These are phyloP conservation scores for Tolmerus cingulatus DNA, from an alignment of 2,888 invertebrate genomes.

Conservation along the genomic window DNA sequence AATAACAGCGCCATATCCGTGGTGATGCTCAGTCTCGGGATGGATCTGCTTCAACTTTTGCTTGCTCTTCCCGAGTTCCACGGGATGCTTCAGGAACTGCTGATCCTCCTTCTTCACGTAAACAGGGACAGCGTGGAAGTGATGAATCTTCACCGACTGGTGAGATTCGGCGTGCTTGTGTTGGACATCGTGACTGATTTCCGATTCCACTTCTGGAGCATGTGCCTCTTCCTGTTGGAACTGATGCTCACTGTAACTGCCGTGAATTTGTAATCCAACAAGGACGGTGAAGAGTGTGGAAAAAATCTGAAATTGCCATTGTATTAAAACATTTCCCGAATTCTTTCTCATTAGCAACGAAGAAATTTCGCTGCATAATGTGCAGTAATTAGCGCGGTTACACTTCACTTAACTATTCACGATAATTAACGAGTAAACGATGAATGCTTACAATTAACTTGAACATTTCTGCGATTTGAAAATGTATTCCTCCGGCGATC, in stretches of 20 bases:
- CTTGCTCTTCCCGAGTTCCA: conserved; percentile 71
- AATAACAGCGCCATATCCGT: conserved; percentile 69
- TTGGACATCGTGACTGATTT: conserved; percentile 69
- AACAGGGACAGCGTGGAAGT: conserved; percentile 75
- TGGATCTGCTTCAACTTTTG: conserved; percentile 69
- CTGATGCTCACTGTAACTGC: conserved; percentile 47
- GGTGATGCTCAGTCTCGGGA: conserved; percentile 69
- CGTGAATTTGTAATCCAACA: conserved; percentile 41
- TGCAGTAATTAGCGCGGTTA: neutral
- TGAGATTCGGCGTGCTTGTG: conserved; percentile 75
- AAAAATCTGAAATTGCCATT: conserved; percentile 44
- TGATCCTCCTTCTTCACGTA: conserved; percentile 74
- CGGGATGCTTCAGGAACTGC: conserved; percentile 71
- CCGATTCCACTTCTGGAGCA: conserved; percentile 64
- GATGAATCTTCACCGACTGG: conserved; percentile 74
- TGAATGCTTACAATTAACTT: conserved; percentile 45
- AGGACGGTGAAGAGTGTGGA: conserved; percentile 40
- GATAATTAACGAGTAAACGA: neutral
- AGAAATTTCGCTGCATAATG: neutral
- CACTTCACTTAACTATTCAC: neutral
- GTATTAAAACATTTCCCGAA: neutral
- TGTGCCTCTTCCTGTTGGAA: conserved; percentile 52
- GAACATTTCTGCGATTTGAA: conserved; percentile 38
- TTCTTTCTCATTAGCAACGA: neutral
- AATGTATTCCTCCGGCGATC: neutral